A percentile compares a stretch with the other conserved stretches of the same genome.
Evolutionary conservation across 2,797 vertebrate genomes (phyloP).

Genomic region (Enteromius viviparus): DNA sequence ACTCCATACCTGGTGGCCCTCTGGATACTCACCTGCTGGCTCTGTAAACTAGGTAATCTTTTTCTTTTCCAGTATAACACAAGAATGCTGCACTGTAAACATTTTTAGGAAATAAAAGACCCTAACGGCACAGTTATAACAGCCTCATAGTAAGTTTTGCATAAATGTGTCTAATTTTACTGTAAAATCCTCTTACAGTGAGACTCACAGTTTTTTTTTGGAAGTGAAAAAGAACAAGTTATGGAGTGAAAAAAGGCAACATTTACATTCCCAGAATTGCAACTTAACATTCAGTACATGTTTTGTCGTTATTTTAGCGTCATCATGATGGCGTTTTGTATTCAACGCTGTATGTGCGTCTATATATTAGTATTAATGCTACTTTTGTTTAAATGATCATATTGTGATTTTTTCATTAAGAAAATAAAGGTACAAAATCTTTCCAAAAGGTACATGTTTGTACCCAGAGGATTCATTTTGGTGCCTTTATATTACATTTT

Average conservation of each 20-base stretch:
- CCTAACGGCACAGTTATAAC: no score
- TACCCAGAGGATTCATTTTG: no score
- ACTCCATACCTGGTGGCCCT: constrained; percentile 86
- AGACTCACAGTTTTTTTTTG: no score
- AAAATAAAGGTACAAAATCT: no score
- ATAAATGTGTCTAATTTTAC: no score
- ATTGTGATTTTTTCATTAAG: background rate
- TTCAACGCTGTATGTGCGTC: background rate
- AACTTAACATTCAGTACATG: background rate
- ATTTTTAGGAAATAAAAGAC: no score
- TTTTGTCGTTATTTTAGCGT: background rate
- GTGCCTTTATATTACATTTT: no score
- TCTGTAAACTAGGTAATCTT: constrained; percentile 90
- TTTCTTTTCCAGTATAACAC: background rate
- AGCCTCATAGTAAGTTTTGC: no score
- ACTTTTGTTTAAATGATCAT: background rate
- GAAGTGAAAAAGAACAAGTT: no score
- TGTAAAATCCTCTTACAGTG: no score
- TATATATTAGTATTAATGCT: background rate
- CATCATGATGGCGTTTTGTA: background rate
- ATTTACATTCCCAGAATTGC: background rate
- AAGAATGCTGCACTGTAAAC: background rate
- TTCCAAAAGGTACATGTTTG: no score
- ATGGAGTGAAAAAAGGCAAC: no score
- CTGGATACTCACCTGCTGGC: constrained; percentile 92